phyloP scores from a whole-genome alignment of 1,140 invertebrate species.

The Hyphantria cunea region DNA sequence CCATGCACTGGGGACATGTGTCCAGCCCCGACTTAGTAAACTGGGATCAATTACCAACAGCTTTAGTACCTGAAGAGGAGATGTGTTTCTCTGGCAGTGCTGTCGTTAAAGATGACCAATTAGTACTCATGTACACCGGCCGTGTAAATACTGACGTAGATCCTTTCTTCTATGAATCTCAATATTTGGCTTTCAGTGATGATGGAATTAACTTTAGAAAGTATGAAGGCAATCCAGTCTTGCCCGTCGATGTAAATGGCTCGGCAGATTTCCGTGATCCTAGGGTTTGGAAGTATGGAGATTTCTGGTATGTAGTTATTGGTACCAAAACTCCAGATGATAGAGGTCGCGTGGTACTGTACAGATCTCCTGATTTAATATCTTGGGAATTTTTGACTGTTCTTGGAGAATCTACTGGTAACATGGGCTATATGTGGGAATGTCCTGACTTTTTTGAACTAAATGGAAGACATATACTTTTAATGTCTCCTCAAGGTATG shows the following conservation, averaged over 20 bases:
- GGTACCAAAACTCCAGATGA: constrained; percentile 66
- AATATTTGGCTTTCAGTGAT: constrained; percentile 66
- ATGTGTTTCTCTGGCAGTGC: constrained; percentile 75
- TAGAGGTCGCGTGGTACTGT: constrained; percentile 64
- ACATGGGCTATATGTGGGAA: constrained; percentile 75
- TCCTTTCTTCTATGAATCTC: constrained; percentile 61
- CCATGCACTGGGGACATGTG: constrained; percentile 76
- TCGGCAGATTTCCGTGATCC: constrained; percentile 76
- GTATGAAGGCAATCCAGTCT: constrained; percentile 65
- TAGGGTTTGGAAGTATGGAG: constrained; percentile 70
- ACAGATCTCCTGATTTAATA: constrained; percentile 64
- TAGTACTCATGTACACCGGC: constrained; percentile 72
- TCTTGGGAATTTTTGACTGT: constrained; percentile 70
- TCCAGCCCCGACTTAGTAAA: constrained; percentile 62
- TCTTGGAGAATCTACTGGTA: constrained; percentile 60
- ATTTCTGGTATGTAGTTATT: constrained; percentile 68
- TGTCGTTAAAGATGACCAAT: constrained; percentile 49
- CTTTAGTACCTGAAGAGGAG: constrained; percentile 69
- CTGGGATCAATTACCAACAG: constrained; percentile 70
- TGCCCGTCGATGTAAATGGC: constrained; percentile 52
- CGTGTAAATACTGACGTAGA: constrained; percentile 43
- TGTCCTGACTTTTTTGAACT: constrained; percentile 75
- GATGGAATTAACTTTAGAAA: constrained; percentile 71
- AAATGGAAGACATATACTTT: constrained; percentile 64
- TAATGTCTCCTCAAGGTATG: constrained; percentile 75